Base-by-base conservation (phyloP, 2,797 vertebrate genomes). In the Poecilia picta region DNA sequence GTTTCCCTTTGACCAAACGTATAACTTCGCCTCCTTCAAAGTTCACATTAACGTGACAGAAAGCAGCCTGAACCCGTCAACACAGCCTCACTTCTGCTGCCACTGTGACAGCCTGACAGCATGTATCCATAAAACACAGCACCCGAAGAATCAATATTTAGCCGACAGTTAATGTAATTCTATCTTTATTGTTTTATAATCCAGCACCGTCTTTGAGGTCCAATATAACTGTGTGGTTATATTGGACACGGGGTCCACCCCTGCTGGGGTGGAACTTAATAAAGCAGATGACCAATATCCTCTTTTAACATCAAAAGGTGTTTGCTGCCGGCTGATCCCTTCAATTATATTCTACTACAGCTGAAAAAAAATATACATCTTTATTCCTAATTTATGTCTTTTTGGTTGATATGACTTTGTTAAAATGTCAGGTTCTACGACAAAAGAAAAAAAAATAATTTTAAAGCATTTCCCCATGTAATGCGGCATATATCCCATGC, bases 201-300 rank as follows among this genome's bases (percentile, higher is more conserved):
- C 43, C 68, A 46, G 25, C 2, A 7, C 68, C 41, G 15, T 28
- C 25, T 46, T 28, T 46, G 43, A 46, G 25, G 43, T 45, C 68
- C 68, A 72, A 46, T 72, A 45, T 72, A 45, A 33, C 5, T 0
- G 23, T 15, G 66, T 70, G 23, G 39, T n/a, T n/a, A n/a, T n/a
- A n/a, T n/a, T n/a, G n/a, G n/a, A n/a, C n/a, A n/a, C n/a, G n/a
- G n/a, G n/a, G n/a, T n/a, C n/a, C n/a, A n/a, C n/a, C n/a, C 12
- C 33, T 41, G 33, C 33, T 55, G 47, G 18, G 7, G 36, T 73
- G n/a, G 68, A 82, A 72, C 49, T 45, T 33, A 76, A 66, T 76
- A 76, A 76, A 72, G 51, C 75, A 72, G 73, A 84, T 66, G 18
- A 72, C 62, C 23, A 13, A 66, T 53, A 73, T n/a, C 72, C 59